phyloP scores from a whole-genome alignment of 2,797 vertebrate species.

The Falco naumanni region DNA sequence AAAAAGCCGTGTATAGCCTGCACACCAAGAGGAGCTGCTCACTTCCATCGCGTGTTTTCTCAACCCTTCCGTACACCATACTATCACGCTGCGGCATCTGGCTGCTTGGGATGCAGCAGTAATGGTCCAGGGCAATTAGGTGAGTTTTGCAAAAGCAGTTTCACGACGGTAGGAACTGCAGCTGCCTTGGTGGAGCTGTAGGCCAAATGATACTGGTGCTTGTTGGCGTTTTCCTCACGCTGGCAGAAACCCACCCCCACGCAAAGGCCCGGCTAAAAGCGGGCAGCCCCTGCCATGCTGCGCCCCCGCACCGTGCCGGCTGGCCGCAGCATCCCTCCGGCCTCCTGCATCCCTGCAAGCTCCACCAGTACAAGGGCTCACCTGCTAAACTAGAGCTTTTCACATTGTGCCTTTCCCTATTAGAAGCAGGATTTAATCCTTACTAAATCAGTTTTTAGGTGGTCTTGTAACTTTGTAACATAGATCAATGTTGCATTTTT shows the following conservation, averaged over 20 bases:
- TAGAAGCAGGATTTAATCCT: neutral
- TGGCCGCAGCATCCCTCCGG: neutral
- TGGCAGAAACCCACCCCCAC: rapidly evolving
- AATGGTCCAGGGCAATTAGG: rapidly evolving
- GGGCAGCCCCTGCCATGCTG: rapidly evolving
- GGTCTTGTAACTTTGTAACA: neutral
- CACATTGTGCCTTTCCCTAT: too few species aligned
- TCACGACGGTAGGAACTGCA: rapidly evolving
- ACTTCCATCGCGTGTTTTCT: neutral
- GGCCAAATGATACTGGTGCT: rapidly evolving
- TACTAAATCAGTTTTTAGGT: neutral
- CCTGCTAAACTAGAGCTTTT: neutral
- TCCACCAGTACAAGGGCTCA: rapidly evolving
- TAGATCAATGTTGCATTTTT: neutral
- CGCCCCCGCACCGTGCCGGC: neutral
- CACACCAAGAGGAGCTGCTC: neutral
- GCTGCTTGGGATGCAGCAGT: rapidly evolving
- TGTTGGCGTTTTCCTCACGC: neutral
- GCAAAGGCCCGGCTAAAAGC: neutral
- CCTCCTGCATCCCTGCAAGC: rapidly evolving
- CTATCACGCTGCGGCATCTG: rapidly evolving
- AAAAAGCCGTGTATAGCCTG: neutral
- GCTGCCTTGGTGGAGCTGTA: neutral
- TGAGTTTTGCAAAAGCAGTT: rapidly evolving
- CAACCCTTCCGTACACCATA: rapidly evolving